These are phyloP conservation scores for Diplodus sargus DNA, from an alignment of 2,797 vertebrate species.

Conservation along the genomic window DNA sequence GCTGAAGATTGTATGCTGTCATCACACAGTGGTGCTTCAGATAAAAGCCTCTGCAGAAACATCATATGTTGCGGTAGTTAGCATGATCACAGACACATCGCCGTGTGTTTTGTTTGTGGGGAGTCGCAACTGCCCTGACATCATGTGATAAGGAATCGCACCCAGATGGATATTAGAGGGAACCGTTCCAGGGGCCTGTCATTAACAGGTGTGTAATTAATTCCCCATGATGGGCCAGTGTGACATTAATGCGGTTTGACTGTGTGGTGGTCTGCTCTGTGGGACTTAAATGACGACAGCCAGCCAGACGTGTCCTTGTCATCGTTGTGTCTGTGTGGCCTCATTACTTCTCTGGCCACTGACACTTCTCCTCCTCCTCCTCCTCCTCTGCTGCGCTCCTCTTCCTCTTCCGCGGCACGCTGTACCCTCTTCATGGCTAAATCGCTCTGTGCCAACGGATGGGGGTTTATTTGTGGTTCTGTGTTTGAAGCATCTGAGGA, in stretches of 20 bases:
- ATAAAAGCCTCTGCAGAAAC: conserved; percentile 43
- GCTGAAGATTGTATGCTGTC: conserved; percentile 46
- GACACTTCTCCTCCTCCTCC: conserved; percentile 60
- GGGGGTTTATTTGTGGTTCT: conserved; percentile 44
- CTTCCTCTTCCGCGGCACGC: conserved; percentile 43
- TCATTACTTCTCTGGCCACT: conserved; percentile 76
- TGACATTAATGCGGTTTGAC: conserved; percentile 84
- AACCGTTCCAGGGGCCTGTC: conserved; percentile 73
- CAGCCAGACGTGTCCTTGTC: conserved; percentile 85
- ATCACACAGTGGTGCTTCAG: conserved; percentile 5
- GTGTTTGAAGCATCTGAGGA: conserved; percentile 41
- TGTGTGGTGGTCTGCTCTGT: conserved; percentile 74
- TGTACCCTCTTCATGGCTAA: conserved; percentile 31
- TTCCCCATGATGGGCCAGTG: conserved; percentile 77
- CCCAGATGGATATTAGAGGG: conserved; percentile 80
- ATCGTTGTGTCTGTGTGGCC: conserved; percentile 77
- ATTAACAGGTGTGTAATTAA: conserved; percentile 88
- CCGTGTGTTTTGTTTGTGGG: conserved; percentile 57
- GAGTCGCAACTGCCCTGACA: conserved; percentile 42
- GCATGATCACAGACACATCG: conserved; percentile 52
- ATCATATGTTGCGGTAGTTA: conserved; percentile 56
- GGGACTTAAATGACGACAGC: conserved; percentile 84
- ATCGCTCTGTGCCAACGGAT: conserved; percentile 24
- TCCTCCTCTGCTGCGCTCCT: conserved; percentile 42
- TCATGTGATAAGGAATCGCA: conserved; percentile 55